These are phyloP conservation scores for Drosophila varians DNA, from an alignment of 1,140 invertebrate species.

Conservation along the genomic window DNA sequence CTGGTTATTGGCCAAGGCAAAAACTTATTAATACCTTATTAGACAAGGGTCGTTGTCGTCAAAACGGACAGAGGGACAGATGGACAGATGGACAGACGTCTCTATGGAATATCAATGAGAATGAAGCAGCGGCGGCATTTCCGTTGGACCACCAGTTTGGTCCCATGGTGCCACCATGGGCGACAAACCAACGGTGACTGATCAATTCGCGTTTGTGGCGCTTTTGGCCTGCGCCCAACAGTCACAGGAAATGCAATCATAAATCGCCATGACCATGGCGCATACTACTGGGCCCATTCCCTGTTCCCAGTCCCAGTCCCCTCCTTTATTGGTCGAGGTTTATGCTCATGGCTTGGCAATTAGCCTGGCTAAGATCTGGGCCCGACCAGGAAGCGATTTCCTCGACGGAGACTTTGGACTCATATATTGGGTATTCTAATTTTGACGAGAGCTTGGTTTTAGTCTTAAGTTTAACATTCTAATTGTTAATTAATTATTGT, in stretches of 20 bases:
- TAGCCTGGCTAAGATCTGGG: constrained; percentile 62
- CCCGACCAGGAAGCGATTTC: constrained; percentile 63
- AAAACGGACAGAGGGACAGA: constrained; percentile 3
- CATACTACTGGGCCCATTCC: no score
- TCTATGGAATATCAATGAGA: constrained; percentile 69
- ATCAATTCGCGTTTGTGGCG: constrained; percentile 27
- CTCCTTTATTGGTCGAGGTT: constrained; percentile 25
- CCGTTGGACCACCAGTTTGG: constrained; percentile 26
- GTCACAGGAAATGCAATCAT: constrained; percentile 71
- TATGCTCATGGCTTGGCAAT: constrained; percentile 57
- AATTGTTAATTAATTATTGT: no score
- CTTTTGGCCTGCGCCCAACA: constrained; percentile 29
- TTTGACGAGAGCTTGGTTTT: background rate
- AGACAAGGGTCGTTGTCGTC: constrained; percentile 46
- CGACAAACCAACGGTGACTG: constrained; percentile 55
- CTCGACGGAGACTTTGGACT: background rate
- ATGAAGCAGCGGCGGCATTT: constrained; percentile 53
- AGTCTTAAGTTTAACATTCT: background rate
- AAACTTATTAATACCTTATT: constrained; percentile 79
- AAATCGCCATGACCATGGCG: constrained; percentile 48
- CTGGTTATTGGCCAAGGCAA: constrained; percentile 51
- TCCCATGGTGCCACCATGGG: constrained; percentile 45
- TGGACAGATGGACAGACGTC: background rate
- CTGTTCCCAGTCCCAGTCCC: constrained; percentile 3
- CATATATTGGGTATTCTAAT: constrained; percentile 14